Conservation (phyloP, 2,113 vertebrate species). For the Pluvialis apricaria region DNA sequence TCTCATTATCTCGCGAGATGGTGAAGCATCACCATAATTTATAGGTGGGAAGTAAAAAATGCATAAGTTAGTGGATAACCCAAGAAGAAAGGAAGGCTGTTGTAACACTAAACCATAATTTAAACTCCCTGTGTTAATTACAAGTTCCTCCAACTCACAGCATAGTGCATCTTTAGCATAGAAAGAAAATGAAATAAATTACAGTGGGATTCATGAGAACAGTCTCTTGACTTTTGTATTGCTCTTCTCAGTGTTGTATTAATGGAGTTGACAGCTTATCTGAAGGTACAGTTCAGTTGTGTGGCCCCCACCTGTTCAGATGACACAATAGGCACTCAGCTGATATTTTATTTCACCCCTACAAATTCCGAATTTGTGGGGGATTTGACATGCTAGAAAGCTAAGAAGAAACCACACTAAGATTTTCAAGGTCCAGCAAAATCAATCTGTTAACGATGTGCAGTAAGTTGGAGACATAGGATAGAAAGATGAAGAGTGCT, state of each 20-base stretch:
- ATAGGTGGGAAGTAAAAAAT: neutral
- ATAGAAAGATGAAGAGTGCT: neutral
- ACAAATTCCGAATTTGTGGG: neutral
- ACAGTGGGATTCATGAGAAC: neutral
- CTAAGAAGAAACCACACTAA: neutral
- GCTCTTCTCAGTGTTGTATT: neutral
- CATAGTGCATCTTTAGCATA: neutral
- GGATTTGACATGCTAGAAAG: neutral
- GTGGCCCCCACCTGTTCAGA: neutral
- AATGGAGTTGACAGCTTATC: neutral
- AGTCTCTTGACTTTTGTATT: neutral
- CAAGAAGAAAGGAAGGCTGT: neutral
- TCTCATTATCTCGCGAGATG: neutral
- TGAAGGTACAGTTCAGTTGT: neutral
- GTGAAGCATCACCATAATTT: neutral
- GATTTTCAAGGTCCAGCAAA: neutral
- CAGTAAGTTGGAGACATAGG: neutral
- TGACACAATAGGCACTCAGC: neutral
- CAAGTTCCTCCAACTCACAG: neutral
- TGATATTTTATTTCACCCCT: neutral
- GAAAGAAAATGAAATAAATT: neutral
- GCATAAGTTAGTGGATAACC: neutral
- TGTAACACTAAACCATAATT: neutral
- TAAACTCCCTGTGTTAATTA: neutral
- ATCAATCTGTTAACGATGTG: neutral